These are phyloP conservation scores for Tubulanus polymorphus DNA, from an alignment of 2,888 invertebrate genomes.

Conservation along the genomic window DNA sequence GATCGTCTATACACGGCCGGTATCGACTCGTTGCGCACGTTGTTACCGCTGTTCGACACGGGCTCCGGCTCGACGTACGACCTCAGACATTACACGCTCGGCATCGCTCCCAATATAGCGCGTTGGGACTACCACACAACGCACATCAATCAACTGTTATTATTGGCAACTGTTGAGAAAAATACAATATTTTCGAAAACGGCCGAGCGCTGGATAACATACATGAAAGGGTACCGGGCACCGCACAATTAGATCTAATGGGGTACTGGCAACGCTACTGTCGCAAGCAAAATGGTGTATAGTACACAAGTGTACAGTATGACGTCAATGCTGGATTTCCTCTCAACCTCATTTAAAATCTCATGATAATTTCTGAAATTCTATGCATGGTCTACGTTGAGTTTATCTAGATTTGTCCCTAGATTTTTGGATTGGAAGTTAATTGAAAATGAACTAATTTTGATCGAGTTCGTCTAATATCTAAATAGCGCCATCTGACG, in stretches of 20 bases:
- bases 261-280: no score
- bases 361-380: no score
- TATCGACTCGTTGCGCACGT: constrained; percentile 72
- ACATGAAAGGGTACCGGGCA: constrained; percentile 91
- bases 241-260: constrained; percentile 78
- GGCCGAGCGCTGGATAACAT: constrained; percentile 88
- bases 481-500: no score
- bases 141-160: constrained; percentile 82
- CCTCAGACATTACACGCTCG: constrained; percentile 78
- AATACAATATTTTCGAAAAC: constrained; percentile 78
- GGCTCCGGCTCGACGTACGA: constrained; percentile 93
- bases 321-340: no score
- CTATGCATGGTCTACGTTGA: no score
- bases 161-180: constrained; percentile 72
- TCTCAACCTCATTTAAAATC: no score
- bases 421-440: no score
- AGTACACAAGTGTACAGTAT: no score
- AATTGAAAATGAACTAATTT: no score
- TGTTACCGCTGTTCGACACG: constrained; percentile 88
- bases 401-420: no score
- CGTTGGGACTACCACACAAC: constrained; percentile 99
- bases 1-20: constrained; percentile 37
- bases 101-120: constrained; percentile 80
- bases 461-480: no score
- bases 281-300: no score